Evolutionary conservation across 2,113 vertebrate genomes (phyloP).

Genomic region (Desmodus rotundus): DNA sequence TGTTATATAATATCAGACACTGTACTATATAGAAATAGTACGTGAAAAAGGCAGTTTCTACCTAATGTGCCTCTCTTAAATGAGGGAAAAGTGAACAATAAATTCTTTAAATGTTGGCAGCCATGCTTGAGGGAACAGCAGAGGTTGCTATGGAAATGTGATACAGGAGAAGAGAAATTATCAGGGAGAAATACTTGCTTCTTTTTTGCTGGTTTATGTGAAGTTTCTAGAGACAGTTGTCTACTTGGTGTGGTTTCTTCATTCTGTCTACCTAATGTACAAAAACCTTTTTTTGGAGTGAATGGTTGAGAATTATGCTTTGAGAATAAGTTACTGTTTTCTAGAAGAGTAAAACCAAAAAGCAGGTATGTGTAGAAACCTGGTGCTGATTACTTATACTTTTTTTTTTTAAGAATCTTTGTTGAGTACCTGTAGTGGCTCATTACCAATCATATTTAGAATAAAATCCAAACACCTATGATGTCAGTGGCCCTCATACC

Average conservation of each 20-base stretch:
- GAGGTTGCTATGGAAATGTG: neutral
- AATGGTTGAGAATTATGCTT: conserved; percentile 1
- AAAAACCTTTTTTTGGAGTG: neutral
- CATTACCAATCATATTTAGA: neutral
- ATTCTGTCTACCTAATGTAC: neutral
- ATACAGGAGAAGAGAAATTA: neutral
- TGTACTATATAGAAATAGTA: neutral
- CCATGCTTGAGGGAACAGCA: neutral
- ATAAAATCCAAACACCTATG: neutral
- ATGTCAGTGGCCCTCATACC: neutral
- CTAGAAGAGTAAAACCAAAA: neutral
- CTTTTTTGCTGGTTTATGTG: neutral
- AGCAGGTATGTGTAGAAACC: neutral
- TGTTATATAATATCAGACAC: neutral
- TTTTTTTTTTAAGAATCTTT: neutral
- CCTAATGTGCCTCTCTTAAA: neutral
- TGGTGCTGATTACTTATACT: neutral
- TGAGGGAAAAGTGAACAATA: neutral
- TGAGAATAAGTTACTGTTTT: neutral
- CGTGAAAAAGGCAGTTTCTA: neutral
- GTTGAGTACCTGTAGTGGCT: neutral
- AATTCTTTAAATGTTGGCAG: neutral
- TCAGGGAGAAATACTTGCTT: neutral
- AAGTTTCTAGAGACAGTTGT: neutral
- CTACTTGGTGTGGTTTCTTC: neutral